phyloP scores from a whole-genome alignment of 1,140 invertebrate genomes.

The Drosophila kanapiae region DNA sequence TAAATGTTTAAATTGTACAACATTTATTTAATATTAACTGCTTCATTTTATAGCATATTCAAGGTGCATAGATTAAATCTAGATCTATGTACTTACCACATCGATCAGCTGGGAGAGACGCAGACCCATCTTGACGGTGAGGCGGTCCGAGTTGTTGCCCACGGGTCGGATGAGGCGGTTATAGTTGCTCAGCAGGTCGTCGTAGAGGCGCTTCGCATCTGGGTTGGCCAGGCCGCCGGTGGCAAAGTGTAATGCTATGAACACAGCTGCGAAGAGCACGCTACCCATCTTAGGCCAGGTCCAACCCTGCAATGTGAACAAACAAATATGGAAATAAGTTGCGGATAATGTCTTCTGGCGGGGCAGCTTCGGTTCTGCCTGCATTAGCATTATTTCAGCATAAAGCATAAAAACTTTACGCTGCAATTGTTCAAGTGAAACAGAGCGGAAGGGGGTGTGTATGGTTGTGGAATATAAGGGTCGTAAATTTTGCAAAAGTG shows the following conservation, averaged over 20 bases:
- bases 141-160: slow-evolving; percentile 97
- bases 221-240: slow-evolving; percentile 91
- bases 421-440: slow-evolving; percentile 39
- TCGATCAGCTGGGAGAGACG: slow-evolving; percentile 98
- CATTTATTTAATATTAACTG: background rate
- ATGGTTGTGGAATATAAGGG: slow-evolving; percentile 18
- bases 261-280: slow-evolving; percentile 90
- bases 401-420: slow-evolving; percentile 50
- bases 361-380: slow-evolving; percentile 23
- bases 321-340: slow-evolving; percentile 62
- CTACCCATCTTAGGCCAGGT: slow-evolving; percentile 93
- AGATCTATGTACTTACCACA: slow-evolving; percentile 92
- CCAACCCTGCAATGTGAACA: slow-evolving; percentile 88
- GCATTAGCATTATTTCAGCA: slow-evolving; percentile 56
- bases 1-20: background rate
- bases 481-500: slow-evolving; percentile 76
- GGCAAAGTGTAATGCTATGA: slow-evolving; percentile 89
- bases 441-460: slow-evolving; percentile 6
- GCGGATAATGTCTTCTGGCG: slow-evolving; percentile 45
- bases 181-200: slow-evolving; percentile 98
- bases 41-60: background rate
- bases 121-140: slow-evolving; percentile 98
- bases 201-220: slow-evolving; percentile 97
- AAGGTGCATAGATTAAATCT: too few species aligned
- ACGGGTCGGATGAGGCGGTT: slow-evolving; percentile 99